Base-by-base conservation (phyloP, 2,888 invertebrate species). In the Tanytarsus gracilentus region DNA sequence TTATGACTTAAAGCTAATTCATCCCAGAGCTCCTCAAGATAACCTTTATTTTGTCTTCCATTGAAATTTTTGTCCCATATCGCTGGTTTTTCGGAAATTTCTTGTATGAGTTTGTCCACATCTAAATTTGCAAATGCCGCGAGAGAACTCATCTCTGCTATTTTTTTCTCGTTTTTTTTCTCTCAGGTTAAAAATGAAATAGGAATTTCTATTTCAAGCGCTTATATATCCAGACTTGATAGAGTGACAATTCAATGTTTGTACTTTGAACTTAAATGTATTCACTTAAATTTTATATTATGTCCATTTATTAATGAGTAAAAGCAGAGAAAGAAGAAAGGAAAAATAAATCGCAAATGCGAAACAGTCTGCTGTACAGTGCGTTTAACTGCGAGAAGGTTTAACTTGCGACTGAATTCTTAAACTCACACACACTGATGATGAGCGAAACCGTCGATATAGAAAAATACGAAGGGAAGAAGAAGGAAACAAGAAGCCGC, bases 51-150 rank as follows among this genome's bases (percentile, higher is more conserved):
- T 64, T 60, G 49, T 16, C 50, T 16, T 33, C 73, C 72, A 63
- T 73, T 73, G 64, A 72, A 73, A 65, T 72, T 74, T 51, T 73
- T 72, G 67, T 74, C 72, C 74, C 74, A 74, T 64, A 74, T 74
- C 58, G 73, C 73, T 30, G 73, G 73, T 48, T 73, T 69, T 63
- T 71, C 70, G 64, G 72, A 71, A 51, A 74, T 71, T 65, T 74
- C 73, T 64, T 69, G 68, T 64, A 74, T 73, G 62, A 74, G 72
- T 65, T 72, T 60, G 26, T 60, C 60, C 11, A 50, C 60, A 60
- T 60, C 60, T 36, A 60, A 33, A 36, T 50, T 60, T 9, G 60
- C 58, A 30, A 58, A 58, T 23, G 48, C 48, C 21, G 58, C 58
- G 11, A 58, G 30, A 23, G 58, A 48, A n/a, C 58, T 56, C 55